Conservation (phyloP, 1,140 invertebrate species). For the Brachionus manjavacas region DNA sequence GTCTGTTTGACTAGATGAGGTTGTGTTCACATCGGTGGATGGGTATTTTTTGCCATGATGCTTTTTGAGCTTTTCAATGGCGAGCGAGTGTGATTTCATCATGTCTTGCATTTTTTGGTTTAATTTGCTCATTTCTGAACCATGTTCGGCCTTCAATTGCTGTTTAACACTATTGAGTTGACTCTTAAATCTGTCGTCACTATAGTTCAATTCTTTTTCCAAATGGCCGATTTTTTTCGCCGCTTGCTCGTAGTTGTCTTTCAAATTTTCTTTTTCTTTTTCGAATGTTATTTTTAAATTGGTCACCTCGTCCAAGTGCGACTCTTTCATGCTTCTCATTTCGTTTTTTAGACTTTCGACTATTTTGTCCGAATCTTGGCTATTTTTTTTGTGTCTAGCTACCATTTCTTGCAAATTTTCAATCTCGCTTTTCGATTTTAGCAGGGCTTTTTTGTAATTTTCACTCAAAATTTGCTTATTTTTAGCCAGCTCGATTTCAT, state of each 20-base stretch:
- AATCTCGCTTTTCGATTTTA: neutral
- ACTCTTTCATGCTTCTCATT: slow-evolving; percentile 36
- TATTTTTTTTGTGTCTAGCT: neutral
- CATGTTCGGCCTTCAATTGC: neutral
- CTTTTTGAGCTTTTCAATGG: neutral
- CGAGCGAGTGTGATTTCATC: slow-evolving; percentile 6
- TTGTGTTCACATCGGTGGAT: neutral
- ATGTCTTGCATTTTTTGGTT: slow-evolving; percentile 21
- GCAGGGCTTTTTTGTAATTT: neutral
- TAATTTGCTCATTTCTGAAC: neutral
- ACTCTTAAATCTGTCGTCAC: neutral
- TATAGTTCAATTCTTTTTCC: slow-evolving; percentile 3
- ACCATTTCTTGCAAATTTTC: slow-evolving; percentile 13
- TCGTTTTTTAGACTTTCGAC: slow-evolving; percentile 32
- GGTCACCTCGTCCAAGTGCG: slow-evolving; percentile 31
- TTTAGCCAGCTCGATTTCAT: neutral
- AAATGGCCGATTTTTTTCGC: neutral
- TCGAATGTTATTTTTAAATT: slow-evolving; percentile 23
- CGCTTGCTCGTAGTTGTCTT: neutral
- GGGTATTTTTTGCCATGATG: neutral
- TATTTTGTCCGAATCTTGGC: slow-evolving; percentile 22
- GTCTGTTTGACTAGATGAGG: neutral
- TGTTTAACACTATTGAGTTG: neutral
- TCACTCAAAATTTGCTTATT: slow-evolving; percentile 30
- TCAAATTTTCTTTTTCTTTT: slow-evolving; percentile 27